Base-by-base conservation (phyloP, 2,797 vertebrate species). In the Crenichthys baileyi region DNA sequence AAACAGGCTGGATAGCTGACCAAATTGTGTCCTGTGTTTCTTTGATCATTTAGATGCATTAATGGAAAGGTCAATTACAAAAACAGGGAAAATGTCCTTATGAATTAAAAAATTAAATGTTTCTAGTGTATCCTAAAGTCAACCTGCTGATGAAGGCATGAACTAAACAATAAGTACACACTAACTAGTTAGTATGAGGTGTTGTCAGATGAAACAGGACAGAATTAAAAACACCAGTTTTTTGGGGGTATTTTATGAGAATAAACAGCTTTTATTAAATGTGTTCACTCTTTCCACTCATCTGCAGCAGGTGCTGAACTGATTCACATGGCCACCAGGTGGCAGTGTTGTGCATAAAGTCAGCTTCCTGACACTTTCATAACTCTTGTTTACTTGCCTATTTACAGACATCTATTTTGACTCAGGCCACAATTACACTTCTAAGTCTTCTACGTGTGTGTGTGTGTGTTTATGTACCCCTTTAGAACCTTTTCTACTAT, bases 371-470 rank as follows among this genome's bases (percentile, higher is more conserved):
- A 18, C 9, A n/a, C 16, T 48, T 76, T 85, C 44, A 72, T 65
- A 83, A 79, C 78, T 68, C 76, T 16, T 60, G 50, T 85, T 84
- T 82, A 8, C 85, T 77, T 83, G 85, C 82, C 86, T 87, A 88
- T 89, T 89, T 84, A 31, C 0, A 68, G 85, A 84, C 61, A 73
- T 31, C 79, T 91, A 84, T 87, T 90, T 87, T 75, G 44, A 83
- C 53, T 61, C n/a, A 12, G 22, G 72, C 65, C 68, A 88, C 73
- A 76, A n/a, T 76, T 70, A 41, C 15, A 58, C 77, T 72, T 80
- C 67, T 20, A 18, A 53, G 63, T 75, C 63, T 73, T 56, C 0
- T 5, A 22, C 55, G 8, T 36, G 55, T 18, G n/a, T 74, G 68
- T 26, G 56, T 46, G 70, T 51, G 67, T 70, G 29, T 81, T 46